Conservation (phyloP, 1,140 invertebrate species). For the Monomorium pharaonis region DNA sequence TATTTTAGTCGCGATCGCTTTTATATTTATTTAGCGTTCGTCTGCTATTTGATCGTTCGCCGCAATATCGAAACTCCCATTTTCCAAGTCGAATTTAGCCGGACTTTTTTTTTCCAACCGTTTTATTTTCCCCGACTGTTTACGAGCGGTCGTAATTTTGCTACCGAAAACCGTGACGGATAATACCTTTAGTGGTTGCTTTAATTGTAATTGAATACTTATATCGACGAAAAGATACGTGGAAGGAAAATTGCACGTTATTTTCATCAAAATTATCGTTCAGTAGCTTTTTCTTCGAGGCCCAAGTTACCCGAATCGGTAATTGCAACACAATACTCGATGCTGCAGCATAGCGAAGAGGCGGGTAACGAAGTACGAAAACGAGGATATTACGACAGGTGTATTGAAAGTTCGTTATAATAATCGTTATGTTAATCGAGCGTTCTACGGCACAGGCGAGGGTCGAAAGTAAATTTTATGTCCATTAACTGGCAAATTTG, state of each 20-base stretch:
- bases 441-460: neutral
- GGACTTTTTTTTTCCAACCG: neutral
- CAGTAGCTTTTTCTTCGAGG: conserved; percentile 54
- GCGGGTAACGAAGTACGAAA: conserved; percentile 34
- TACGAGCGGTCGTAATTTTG: conserved; percentile 32
- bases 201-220: conserved; percentile 61
- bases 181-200: neutral
- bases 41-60: neutral
- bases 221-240: neutral
- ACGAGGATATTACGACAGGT: neutral
- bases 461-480: conserved; percentile 70
- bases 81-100: neutral
- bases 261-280: conserved; percentile 60
- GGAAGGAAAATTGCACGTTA: conserved; percentile 16
- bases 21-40: neutral
- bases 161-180: neutral
- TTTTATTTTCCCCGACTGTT: neutral
- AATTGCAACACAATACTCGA: conserved; percentile 71
- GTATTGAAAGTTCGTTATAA: conserved; percentile 72
- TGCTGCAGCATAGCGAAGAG: conserved; percentile 45
- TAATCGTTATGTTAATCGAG: conserved; percentile 80
- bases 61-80: neutral
- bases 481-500: conserved; percentile 71
- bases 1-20: neutral
- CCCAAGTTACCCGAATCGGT: conserved; percentile 43